Evolutionary conservation across 2,888 invertebrate species (phyloP), one percentile per base, ranked within the genome.

Genomic region (Cryptocheilus praepositus): DNA sequence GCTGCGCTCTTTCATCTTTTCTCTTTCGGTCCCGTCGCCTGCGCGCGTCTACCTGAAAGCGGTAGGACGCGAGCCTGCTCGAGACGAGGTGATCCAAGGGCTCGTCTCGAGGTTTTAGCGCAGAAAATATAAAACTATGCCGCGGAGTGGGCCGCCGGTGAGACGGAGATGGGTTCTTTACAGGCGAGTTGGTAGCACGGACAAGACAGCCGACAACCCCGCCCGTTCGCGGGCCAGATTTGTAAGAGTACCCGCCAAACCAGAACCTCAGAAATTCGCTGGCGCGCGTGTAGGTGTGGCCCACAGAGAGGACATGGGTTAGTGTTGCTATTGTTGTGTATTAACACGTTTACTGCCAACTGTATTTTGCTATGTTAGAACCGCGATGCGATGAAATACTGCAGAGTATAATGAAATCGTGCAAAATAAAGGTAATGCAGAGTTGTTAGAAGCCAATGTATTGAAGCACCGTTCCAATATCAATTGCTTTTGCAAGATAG

Each of bases 151-250:
- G 46, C 73, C 80, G 79, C 78, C 79, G 74, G 79, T 79, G 57
- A 52, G 61, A 61, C 63, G 73, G 73, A 79, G 82, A 83, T 81
- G 76, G 83, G 83, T 82, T 84, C 75, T 83, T 86, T 82, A 85
- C 80, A 83, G 82, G 67, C 82, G 79, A 81, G 82, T 81, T 83
- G 85, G 85, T 86, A 86, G 86, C 86, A 80, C 80, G 70, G 77
- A 85, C 86, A 85, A 84, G 86, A 86, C 86, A 85, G 84, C 82
- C 85, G 82, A 86, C 86, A 86, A 83, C 82, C 77, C 82, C 82
- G 85, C 83, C 84, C 81, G 81, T 74, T 82, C 71, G 77, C 67
- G 61, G 69, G 70, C 73, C 75, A 77, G 80, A 82, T 82, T 82
- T 82, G 81, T 81, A 81, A 80, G 78, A 80, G 70, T 75, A 76